These are phyloP conservation scores for Philhelius pedissequus DNA, from an alignment of 2,888 invertebrate genomes.

Conservation along the genomic window DNA sequence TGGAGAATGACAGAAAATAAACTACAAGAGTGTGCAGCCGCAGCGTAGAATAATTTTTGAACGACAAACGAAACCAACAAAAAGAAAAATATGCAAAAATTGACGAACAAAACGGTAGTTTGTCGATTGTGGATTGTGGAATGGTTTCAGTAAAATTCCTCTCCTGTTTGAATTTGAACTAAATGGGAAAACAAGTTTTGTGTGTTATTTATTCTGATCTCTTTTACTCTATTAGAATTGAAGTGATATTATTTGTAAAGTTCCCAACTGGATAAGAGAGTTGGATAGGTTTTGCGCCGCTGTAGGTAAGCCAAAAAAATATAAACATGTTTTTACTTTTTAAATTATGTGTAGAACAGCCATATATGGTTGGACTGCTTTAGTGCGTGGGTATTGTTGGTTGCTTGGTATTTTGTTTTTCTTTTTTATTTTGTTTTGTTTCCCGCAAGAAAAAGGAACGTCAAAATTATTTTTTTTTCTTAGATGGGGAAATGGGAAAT, in stretches of 20 bases:
- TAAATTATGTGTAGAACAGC: not conserved
- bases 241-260: not conserved
- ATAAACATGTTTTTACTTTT: conserved; percentile 49
- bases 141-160: conserved; percentile 35
- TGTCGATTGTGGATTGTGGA: conserved; percentile 39
- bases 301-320: not conserved
- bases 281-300: not conserved
- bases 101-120: conserved; percentile 17
- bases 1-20: conserved; percentile 30
- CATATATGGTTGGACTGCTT: conserved; percentile 46
- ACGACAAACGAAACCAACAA: conserved; percentile 7
- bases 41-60: conserved; percentile 12
- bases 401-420: conserved; percentile 47
- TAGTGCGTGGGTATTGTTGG: conserved; percentile 49
- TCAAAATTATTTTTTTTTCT: conserved; percentile 21
- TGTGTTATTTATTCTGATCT: not conserved
- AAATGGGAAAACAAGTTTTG: conserved; percentile 41
- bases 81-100: no score
- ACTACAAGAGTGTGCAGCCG: not conserved
- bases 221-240: conserved; percentile 7
- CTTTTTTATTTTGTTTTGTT: not conserved
- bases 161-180: not conserved
- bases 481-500: not conserved
- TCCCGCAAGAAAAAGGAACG: not conserved
- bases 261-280: not conserved